These are phyloP conservation scores for Pongo abelii DNA, from an alignment of 2,113 vertebrate species.

Conservation along the genomic window DNA sequence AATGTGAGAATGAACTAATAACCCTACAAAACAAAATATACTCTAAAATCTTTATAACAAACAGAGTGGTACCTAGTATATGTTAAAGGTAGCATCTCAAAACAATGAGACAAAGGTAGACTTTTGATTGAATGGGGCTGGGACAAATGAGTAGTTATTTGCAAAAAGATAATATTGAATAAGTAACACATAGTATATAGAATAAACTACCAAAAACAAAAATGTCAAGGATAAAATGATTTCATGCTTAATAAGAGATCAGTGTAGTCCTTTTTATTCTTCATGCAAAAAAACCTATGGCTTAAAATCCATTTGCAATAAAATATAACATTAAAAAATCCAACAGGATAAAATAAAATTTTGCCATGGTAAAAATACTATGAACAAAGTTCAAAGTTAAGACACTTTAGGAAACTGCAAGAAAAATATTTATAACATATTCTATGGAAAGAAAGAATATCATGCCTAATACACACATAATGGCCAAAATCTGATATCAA, in stretches of 20 bases:
- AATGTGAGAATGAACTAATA: too few relatives aligned
- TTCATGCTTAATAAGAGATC: background rate
- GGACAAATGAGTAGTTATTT: background rate
- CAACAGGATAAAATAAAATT: background rate
- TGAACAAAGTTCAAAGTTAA: background rate
- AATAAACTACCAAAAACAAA: background rate
- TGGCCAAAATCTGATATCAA: background rate
- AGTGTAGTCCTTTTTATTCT: background rate
- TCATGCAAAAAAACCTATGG: background rate
- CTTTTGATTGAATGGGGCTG: background rate
- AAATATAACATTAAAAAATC: background rate
- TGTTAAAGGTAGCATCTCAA: background rate
- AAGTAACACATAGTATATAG: too few relatives aligned
- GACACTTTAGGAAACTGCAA: background rate
- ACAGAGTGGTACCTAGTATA: too few relatives aligned
- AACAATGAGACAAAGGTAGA: background rate
- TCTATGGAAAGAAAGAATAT: background rate
- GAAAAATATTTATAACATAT: background rate
- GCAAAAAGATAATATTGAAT: background rate
- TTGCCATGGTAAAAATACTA: background rate
- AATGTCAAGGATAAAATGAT: background rate
- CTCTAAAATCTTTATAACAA: background rate
- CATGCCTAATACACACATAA: background rate
- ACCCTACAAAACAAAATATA: background rate
- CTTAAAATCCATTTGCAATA: background rate